Base-by-base conservation (phyloP, 2,797 vertebrate genomes). In the Prunella strophiata region DNA sequence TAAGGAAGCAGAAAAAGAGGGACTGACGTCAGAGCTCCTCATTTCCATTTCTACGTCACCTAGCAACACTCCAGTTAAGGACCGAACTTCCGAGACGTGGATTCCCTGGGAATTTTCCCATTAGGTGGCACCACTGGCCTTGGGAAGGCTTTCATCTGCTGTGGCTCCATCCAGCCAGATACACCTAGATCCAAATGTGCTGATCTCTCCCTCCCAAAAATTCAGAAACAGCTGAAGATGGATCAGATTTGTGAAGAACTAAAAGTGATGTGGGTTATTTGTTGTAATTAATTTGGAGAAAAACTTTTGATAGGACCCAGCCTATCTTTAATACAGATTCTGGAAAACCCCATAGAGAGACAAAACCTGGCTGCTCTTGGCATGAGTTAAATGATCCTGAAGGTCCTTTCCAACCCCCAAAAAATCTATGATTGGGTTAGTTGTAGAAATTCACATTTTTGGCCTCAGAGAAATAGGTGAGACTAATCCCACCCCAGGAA, bases 121-220 rank as follows among this genome's bases (percentile, higher is more conserved):
- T 92, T 95, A 97, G 97, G 90, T 97, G 97, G 96, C 96, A 84
- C 93, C 96, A 95, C 93, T 96, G 85, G 79, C 81, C 76, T 62
- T 94, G 72, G 74, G 88, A 97, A 96, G 57, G 42, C 4, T 83
- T 94, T 62, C 16, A 5, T 45, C 19, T 47, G 9, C 36, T 65
- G 47, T 23, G 59, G 2, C 32, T 81, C 13, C 47, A 29, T 78
- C 62, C 4, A 26, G 22, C 5, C 50, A 9, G 13, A 7, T 2
- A 36, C 19, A 27, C 13, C 32, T 13, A 34, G 57, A n/a, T 34
- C 52, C 43, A 42, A 15, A 2, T 0, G 8, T 5, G 0, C 4
- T 34, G 7, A 20, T 2, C 4, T 21, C 4, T 21, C 3, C 4
- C 1, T 26, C 18, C 36, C 15, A 23, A 42, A 91, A 57, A 7